Conservation (phyloP, 1,140 invertebrate species). For the Diorhabda elongata region DNA sequence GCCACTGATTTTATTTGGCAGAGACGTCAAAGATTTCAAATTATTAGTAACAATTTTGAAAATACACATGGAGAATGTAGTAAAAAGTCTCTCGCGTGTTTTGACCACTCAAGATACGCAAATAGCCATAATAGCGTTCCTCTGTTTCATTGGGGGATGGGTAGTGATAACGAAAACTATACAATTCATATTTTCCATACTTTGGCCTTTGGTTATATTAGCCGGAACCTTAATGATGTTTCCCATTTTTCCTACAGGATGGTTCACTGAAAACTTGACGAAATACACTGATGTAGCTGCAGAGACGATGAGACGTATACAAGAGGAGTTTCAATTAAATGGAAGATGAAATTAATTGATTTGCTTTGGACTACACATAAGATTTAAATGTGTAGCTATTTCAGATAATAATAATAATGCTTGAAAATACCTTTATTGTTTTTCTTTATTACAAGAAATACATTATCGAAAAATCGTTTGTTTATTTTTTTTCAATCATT, state of each 20-base stretch:
- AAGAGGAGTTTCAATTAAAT: neutral
- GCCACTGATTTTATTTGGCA: neutral
- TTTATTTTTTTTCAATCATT: no score
- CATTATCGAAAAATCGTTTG: no score
- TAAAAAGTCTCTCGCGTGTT: slow-evolving; percentile 6
- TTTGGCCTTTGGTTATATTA: slow-evolving; percentile 13
- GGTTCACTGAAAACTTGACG: slow-evolving; percentile 11
- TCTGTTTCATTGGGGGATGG: slow-evolving; percentile 14
- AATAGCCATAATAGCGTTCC: slow-evolving; percentile 5
- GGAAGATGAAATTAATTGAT: no score
- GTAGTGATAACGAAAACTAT: slow-evolving; percentile 11
- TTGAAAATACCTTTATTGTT: no score
- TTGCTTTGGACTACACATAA: no score
- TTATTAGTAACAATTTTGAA: neutral
- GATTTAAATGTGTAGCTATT: no score
- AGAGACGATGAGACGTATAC: neutral
- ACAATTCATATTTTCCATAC: slow-evolving; percentile 14
- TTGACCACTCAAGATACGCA: slow-evolving; percentile 4
- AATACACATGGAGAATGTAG: slow-evolving; percentile 1
- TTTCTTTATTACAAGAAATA: no score
- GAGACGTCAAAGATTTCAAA: neutral
- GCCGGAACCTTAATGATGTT: slow-evolving; percentile 6
- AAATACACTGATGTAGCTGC: neutral
- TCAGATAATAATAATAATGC: no score
- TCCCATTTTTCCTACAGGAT: slow-evolving; percentile 13